Base-by-base conservation (phyloP, 2,113 vertebrate genomes). In the Herpailurus yagouaroundi region DNA sequence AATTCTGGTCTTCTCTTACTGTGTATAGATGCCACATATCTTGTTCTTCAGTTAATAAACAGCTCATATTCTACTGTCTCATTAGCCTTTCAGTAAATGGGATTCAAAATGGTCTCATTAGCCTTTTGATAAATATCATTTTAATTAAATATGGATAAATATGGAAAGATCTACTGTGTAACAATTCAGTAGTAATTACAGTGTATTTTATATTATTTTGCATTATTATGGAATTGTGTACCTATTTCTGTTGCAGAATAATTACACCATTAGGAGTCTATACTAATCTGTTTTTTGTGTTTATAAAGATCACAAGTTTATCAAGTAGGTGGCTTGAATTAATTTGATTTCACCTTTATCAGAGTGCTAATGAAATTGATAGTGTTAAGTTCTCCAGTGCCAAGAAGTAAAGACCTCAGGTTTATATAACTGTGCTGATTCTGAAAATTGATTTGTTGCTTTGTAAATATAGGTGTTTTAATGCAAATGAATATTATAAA, bases 31-130 rank as follows among this genome's bases (percentile, higher is more conserved):
- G 55, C 92, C 94, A 81, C 69, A 63, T 89, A 50, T 63, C 84
- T 93, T 83, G 41, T 95, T 95, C 18, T 93, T 76, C 52, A 94
- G 63, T 76, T 96, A 95, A 81, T 82, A 97, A 95, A 91, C 71
- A 97, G 64, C 94, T 97, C 68, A 57, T 88, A 91, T 98, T 55
- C 41, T 64, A 60, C 84, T 88, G n/a, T 96, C 83, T 96, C 82
- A 89, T 97, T 98, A 98, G 89, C 68, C 33, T 91, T 95, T 88
- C 68, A 89, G 86, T 94, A 95, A 95, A 90, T 94, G 81, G 48
- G 63, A 77, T 97, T 98, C 95, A 97, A 98, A 98, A 96, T 74
- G 84, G 33, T 93, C 95, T 98, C 94, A 97, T 97, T 98, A 98
- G 85, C 57, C 66, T 95, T 98, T 97, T 97, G 2, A 73, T 98